Evolutionary conservation across 2,113 vertebrate species (phyloP).

Genomic region (Mobula birostris): DNA sequence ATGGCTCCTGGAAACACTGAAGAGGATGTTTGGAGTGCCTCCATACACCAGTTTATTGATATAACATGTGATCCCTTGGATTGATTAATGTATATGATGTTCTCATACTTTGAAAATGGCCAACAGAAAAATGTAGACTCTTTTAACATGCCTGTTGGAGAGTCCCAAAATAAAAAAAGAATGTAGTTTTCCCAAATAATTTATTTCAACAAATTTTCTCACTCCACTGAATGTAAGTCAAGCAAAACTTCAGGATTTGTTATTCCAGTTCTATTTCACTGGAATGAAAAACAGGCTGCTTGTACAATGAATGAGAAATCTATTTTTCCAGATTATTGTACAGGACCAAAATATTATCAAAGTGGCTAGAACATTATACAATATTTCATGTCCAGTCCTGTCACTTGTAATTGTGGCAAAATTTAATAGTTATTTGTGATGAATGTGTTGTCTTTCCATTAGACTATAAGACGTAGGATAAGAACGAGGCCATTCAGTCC

Average conservation of each 20-base stretch:
- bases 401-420: background rate
- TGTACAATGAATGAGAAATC: background rate
- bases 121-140: background rate
- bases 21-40: background rate
- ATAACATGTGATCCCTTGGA: background rate
- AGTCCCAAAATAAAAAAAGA: background rate
- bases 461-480: no score
- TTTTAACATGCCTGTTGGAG: background rate
- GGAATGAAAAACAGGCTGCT: background rate
- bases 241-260: background rate
- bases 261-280: background rate
- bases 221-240: background rate
- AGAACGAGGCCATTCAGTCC: no score
- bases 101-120: background rate
- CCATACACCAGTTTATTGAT: slow-evolving; percentile 1
- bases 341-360: background rate
- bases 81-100: background rate
- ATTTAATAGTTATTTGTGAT: background rate
- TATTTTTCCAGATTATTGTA: background rate
- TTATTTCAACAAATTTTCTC: background rate
- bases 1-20: background rate
- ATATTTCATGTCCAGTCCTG: background rate
- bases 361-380: background rate
- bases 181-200: background rate
- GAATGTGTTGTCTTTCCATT: background rate